Base-by-base conservation (phyloP, 2,888 invertebrate species). In the Reticulitermes lucifugus region DNA sequence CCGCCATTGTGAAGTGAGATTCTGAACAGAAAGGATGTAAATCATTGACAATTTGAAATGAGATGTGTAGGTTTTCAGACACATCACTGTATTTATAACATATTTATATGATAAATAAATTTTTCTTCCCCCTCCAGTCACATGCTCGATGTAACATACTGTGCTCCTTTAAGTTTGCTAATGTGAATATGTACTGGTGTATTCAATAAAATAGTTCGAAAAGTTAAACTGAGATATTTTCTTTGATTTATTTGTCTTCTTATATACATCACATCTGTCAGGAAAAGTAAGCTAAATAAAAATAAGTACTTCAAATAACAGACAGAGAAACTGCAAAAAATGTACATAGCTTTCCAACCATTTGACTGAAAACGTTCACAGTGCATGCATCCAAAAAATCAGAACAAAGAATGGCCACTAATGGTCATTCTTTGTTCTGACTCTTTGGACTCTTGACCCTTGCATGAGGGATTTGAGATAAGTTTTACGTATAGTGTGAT, bases 171-270 rank as follows among this genome's bases (percentile, higher is more conserved):
- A 86, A 88, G 87, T 88, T 92, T 91, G 92, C 92, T 92, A 88
- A 92, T 92, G 92, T 92, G 92, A 92, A 92, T 91, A 91, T 92
- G 92, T 92, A 92, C 92, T 92, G 92, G 92, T 92, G 92, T 92
- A 88, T 92, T 92, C 92, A 92, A 92, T 92, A 91, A 92, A 91
- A 92, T 81, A 81, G 81, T 43, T 81, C 43, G 41, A 81, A 81
- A 81, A 70, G 81, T 81, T 81, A 65, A n/a, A 65, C 25, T 25
- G 25, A 6, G n/a, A n/a, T 65, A 25, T 65, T 60, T n/a, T 7
- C n/a, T 65, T 6, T 65, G 65, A n/a, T 55, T 55, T 18, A 12
- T 55, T 14, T 46, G 0, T 12, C 14, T 5, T 55, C 55, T 55
- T 12, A 55, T 55, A 55, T 1, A 55, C 55, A 18, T 55, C 14